Percentiles rank a stretch among this genome's conserved stretches.
Conservation (phyloP, 2,113 vertebrate species). For the Ailuropoda melanoleuca region DNA sequence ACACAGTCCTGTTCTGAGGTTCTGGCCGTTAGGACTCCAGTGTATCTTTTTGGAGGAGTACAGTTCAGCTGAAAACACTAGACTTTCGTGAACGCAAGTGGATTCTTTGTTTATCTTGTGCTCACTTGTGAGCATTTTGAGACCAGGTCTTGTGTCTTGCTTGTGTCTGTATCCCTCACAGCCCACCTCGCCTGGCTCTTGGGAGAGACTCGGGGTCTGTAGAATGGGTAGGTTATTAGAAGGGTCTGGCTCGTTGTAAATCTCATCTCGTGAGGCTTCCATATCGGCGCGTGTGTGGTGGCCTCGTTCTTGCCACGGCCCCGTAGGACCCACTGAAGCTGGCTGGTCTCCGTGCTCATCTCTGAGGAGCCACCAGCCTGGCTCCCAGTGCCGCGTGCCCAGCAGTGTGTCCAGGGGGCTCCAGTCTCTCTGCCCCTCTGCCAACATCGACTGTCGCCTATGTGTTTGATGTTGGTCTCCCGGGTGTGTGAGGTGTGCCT, state of each 20-base stretch:
- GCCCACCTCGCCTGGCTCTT: neutral
- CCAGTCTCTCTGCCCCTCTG: neutral
- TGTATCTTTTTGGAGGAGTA: neutral
- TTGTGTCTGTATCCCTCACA: rapidly evolving
- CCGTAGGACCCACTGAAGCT: rapidly evolving
- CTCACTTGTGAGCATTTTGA: neutral
- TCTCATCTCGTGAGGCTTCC: neutral
- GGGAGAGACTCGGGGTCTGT: neutral
- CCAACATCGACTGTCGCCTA: neutral
- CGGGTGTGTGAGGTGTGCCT: neutral
- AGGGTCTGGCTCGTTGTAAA: rapidly evolving
- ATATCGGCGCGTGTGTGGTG: rapidly evolving
- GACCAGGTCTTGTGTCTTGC: neutral
- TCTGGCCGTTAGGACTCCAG: neutral
- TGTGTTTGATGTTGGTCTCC: neutral
- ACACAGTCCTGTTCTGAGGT: neutral
- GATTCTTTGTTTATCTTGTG: neutral
- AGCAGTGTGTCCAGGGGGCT: neutral
- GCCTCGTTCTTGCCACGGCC: neutral
- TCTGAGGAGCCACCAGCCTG: rapidly evolving
- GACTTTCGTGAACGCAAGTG: neutral
- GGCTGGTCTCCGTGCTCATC: neutral
- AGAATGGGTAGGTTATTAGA: neutral
- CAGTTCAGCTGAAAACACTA: neutral
- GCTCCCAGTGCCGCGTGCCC: rapidly evolving